Evolutionary conservation across 2,113 vertebrate species (phyloP), one percentile per base, ranked within the genome.

Genomic region (Amblyornis subalaris): DNA sequence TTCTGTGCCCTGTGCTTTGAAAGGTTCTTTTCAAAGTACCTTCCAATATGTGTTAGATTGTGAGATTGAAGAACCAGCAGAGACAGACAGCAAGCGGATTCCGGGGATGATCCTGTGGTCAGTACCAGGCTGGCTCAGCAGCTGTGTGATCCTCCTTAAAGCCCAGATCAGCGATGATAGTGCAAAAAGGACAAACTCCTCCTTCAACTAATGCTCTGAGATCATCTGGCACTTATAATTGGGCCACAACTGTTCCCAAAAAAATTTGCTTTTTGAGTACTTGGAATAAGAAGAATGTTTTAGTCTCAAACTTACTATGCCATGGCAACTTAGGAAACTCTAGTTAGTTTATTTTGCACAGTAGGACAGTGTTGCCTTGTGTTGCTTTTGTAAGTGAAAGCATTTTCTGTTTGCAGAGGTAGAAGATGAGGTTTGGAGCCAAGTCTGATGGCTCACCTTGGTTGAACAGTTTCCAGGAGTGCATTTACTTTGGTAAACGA

Each of bases 241-340:
- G 61, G 26, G 21, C 45, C 22, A 9, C 0, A 1, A 11, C 2
- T 60, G n/a, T 35, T 76, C 0, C 42, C 36, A 82, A 83, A 62
- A 40, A 4, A 1, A 4, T 24, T 54, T 9, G 0, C 0, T 0
- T 5, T 73, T 71, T 71, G 22, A 78, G 29, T 28, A 40, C 26
- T 55, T 15, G 3, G 7, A 58, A 4, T n/a, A 81, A 87, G 15
- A 44, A 58, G 9, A 25, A 12, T 11, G 62, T 28, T 26, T 31
- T 51, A 51, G 3, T 50, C 65, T 85, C 3, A 2, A 72, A 28
- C 4, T 62, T 75, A 8, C 9, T 19, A 17, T 3, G 3, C 31
- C 16, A 44, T 33, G 42, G 23, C 2, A 19, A 42, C 38, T 7
- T 33, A 76, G 60, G 10, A 88, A 70, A 71, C 3, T 13, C 29